Evolutionary conservation across 2,113 vertebrate species (phyloP), one percentile per base, ranked within the genome.

Genomic region (Silurus asotus): DNA sequence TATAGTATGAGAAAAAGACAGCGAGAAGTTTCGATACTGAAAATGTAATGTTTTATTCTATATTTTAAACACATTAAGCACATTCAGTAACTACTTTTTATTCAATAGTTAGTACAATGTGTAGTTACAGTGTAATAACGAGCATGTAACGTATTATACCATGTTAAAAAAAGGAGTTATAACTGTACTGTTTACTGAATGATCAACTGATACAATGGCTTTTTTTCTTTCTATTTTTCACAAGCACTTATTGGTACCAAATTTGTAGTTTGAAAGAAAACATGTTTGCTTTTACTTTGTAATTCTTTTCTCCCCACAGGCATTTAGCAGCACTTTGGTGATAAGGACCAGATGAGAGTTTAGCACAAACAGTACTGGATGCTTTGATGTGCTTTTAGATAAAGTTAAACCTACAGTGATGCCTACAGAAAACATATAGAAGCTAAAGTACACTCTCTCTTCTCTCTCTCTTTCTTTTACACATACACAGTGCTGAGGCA

Each of bases 371-470:
- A 92, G 91, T 89, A 90, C 87, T 89, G 88, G 91, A 92, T 86
- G 92, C 94, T 95, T 95, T 95, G 94, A 95, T 95, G 94, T 95
- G 90, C 93, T 93, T 89, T 94, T 94, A 95, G 93, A 94, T 95
- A 91, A 93, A 94, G 91, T 85, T 89, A 93, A 94, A 92, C 93
- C 91, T 94, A 92, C 91, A 88, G 87, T 88, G 87, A 94, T 94
- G 92, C 92, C 92, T 94, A 93, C 92, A 93, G 91, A 95, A 93
- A 93, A 62, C 80, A 89, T 83, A 58, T 89, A 90, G 81, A 88
- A 91, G 91, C 90, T 89, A 90, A 76, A 88, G 86, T 65, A 89
- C 90, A 92, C 89, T 78, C 87, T 90, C 89, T 89, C 86, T 89
- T 89, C 88, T 89, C 37, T 37, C 88, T 74, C 89, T 91, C 92